Base-by-base conservation (phyloP, 2,888 invertebrate species). In the Sinelater perroti region DNA sequence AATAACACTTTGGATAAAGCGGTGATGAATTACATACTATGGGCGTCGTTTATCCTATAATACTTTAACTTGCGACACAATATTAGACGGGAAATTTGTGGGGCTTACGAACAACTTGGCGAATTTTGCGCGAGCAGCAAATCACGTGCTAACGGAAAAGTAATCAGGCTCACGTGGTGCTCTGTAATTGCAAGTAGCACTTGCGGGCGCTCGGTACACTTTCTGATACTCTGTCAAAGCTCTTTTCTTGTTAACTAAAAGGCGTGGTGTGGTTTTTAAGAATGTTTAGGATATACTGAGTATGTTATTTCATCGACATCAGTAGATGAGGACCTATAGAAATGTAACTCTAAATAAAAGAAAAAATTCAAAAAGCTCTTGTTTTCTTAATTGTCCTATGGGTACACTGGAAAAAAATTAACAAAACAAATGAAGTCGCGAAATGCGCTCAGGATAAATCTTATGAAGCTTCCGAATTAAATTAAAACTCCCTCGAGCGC, bases 111-210 rank as follows among this genome's bases (percentile, higher is more conserved):
- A 20, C 7, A 38, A 38, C 38, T 38, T 38, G 5, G 18, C 21
- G 21, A 38, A 18, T 2, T 20, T 36, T 16, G 16, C 20, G 18
- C 8, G n/a, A 14, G 7, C 6, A 8, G 14, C 21, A 8, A 38
- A 10, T 21, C n/a, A n/a, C n/a, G n/a, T 20, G 10, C 11, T 8
- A 11, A 20, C 20, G 18, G n/a, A 18, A 10, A 38, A 38, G 38
- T 21, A 38, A 38, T 38, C 20, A 18, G 21, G 11, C 38, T 21
- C 38, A 38, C 21, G 38, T 38, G 38, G 38, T 10, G 38, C 21
- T 8, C 38, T 38, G 38, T 38, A 38, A 38, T 38, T 38, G 21
- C 38, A 38, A 10, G 21, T 38, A 38, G 21, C 5, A 38, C 10
- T n/a, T n/a, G n/a, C n/a, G n/a, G n/a, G n/a, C n/a, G n/a, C n/a